These are phyloP conservation scores for Romanogobio albipinnatus DNA, from an alignment of 2,113 vertebrate genomes.

Conservation along the genomic window DNA sequence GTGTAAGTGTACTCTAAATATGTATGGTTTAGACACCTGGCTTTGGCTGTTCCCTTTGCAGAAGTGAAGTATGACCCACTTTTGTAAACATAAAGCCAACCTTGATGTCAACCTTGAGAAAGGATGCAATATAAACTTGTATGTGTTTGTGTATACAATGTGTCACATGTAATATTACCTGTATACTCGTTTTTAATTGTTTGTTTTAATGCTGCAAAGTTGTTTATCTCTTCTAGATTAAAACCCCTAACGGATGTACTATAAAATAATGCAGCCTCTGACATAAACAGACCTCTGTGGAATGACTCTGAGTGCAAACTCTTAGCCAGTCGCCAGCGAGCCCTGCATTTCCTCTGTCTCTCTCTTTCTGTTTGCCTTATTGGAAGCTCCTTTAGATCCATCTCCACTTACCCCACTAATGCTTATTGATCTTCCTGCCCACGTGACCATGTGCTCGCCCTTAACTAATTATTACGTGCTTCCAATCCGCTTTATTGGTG, in stretches of 20 bases:
- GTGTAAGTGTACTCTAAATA: conserved; percentile 77
- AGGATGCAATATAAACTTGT: background rate
- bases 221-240: background rate
- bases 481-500: conserved; percentile 71
- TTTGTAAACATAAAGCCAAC: background rate
- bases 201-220: background rate
- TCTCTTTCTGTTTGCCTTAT: conserved; percentile 35
- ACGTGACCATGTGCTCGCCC: conserved; percentile 55
- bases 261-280: background rate
- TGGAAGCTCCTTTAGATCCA: conserved; percentile 60
- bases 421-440: conserved; percentile 73
- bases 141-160: no score
- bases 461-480: conserved; percentile 79
- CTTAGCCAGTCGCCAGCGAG: background rate
- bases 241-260: background rate
- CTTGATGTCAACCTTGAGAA: background rate
- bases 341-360: conserved; percentile 23
- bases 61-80: background rate
- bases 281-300: conserved; percentile 14
- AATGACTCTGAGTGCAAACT: conserved; percentile 20
- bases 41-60: background rate
- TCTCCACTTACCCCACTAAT: conserved; percentile 71
- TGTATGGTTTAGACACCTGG: background rate
- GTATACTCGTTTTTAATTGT: background rate
- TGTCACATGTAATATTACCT: background rate